Base-by-base conservation (phyloP, 2,797 vertebrate genomes). In the Melanotaenia maccullochi region DNA sequence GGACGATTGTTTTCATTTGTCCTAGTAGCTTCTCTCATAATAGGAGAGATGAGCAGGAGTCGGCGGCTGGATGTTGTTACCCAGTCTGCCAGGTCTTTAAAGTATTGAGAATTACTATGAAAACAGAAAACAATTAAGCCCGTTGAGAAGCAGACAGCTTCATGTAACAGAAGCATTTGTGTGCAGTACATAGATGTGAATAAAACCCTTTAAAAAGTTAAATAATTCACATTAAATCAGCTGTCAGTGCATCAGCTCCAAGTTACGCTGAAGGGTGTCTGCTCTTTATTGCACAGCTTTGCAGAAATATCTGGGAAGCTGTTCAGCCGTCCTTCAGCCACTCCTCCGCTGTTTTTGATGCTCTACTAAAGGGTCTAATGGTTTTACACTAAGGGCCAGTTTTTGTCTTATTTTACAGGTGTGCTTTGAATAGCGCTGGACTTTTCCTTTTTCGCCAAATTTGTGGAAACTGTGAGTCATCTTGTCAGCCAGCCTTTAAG, bases 1-100 rank as follows among this genome's bases (percentile, higher is more conserved):
- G 14, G n/a, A 67, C n/a, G 22, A 25, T 12, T 58, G 52, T 36
- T 68, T 75, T 58, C 42, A 33, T 68, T 57, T 75, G 40, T 16
- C 51, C 12, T 22, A 54, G 24, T 22, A 42, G 62, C 35, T 55
- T 35, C 71, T 60, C 24, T 64, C 47, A 2, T 56, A 3, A 35
- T 47, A 42, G 40, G 28, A 12, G 28, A 20, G 11, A 13, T 1
- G 22, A 68, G 65, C 8, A 32, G 35, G 36, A 56, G 36, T 9
- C 0, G 16, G 2, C 25, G 40, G 4, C 1, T 57, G 8, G 4
- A 44, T 57, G 65, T 32, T 40, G 38, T 57, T 14, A 0, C 65
- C 47, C 8, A 14, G 32, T 51, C 25, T 42, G 18, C 24, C 9
- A 9, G 35, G 28, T 56, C 9, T 49, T 58, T 47, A 52, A 52